phyloP scores from a whole-genome alignment of 2,888 invertebrate species.

The Macrosoma leucophasiata region DNA sequence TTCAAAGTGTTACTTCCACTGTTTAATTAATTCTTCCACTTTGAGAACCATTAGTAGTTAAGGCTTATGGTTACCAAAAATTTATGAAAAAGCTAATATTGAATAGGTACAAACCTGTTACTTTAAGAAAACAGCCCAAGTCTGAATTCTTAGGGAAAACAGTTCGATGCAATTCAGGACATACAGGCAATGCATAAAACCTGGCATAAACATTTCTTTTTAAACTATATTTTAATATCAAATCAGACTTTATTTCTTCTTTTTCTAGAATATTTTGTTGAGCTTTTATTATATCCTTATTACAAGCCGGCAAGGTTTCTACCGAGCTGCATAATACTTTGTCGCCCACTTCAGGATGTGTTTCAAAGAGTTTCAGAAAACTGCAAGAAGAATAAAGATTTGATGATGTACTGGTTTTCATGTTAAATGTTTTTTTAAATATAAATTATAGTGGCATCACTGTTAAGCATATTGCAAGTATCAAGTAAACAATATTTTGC shows the following conservation, averaged over 20 bases:
- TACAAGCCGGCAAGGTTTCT: constrained; percentile 77
- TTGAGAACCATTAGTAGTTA: no score
- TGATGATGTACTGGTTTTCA: no score
- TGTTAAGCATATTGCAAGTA: no score
- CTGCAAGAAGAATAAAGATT: constrained; percentile 57
- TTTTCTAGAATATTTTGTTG: constrained; percentile 74
- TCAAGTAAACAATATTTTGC: no score
- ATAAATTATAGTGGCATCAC: no score
- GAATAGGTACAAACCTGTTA: constrained; percentile 73
- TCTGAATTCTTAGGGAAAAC: constrained; percentile 83
- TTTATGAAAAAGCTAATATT: no score
- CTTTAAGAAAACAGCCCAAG: constrained; percentile 81
- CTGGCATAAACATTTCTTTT: constrained; percentile 82
- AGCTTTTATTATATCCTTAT: constrained; percentile 76
- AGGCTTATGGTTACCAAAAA: no score
- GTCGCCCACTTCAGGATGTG: constrained; percentile 79
- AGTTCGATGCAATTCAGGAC: constrained; percentile 79
- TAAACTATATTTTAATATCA: constrained; percentile 45
- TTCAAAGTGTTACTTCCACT: no score
- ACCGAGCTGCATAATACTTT: constrained; percentile 80
- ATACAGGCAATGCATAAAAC: constrained; percentile 79
- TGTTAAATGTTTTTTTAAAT: no score
- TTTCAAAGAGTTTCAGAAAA: constrained; percentile 82
- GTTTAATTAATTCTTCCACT: no score
- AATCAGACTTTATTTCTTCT: constrained; percentile 46